phyloP scores from a whole-genome alignment of 2,113 vertebrate species.

The Nyctibius bracteatus region DNA sequence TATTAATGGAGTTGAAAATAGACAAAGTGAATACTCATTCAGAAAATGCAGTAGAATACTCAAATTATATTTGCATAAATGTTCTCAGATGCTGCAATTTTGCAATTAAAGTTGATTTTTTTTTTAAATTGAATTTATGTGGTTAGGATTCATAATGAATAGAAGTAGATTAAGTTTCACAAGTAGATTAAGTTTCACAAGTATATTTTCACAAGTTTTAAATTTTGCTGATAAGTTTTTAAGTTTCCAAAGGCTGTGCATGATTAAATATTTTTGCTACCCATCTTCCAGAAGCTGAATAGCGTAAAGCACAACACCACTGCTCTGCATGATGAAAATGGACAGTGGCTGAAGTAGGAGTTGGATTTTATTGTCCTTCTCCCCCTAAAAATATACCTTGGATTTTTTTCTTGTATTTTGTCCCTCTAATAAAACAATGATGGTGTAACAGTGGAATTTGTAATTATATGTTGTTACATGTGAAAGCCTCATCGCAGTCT shows the following conservation, averaged over 20 bases:
- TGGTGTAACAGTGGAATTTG: not conserved
- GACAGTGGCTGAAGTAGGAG: not conserved
- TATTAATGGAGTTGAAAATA: not conserved
- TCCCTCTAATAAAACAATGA: not conserved
- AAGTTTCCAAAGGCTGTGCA: not conserved
- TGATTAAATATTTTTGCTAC: not conserved
- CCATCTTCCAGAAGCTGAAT: not conserved
- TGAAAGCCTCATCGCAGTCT: not conserved
- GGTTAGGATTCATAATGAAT: not conserved
- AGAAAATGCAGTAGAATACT: not conserved
- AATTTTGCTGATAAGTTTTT: not conserved
- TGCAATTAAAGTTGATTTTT: not conserved
- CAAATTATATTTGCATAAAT: not conserved
- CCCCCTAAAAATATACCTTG: not conserved
- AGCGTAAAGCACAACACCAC: not conserved
- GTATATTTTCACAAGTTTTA: not conserved
- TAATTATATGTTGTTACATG: not conserved
- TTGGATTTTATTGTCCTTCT: not conserved
- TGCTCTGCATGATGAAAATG: not conserved
- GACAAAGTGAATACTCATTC: not conserved
- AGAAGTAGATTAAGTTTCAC: not conserved
- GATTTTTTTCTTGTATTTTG: not conserved
- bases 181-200: not conserved
- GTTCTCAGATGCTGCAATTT: not conserved
- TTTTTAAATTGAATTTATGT: not conserved